Conservation (phyloP, 2,888 invertebrate species). For the Drosophila heteroneura region DNA sequence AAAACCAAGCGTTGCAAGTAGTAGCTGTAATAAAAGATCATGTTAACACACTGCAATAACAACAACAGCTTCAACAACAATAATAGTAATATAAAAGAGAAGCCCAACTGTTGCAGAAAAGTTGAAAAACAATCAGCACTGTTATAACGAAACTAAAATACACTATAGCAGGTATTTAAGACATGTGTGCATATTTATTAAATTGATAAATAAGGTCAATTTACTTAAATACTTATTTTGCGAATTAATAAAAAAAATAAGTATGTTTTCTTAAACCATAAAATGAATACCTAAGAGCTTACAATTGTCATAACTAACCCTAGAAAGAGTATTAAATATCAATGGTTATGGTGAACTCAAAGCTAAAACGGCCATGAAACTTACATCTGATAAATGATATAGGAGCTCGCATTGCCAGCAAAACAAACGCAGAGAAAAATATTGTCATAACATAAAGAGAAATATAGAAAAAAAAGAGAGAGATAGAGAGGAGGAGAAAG, state of each 20-base stretch:
- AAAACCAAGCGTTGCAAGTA: slow-evolving; percentile 41
- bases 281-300: not conserved
- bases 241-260: not conserved
- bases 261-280: not conserved
- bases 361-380: slow-evolving; percentile 62
- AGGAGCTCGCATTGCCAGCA: slow-evolving; percentile 60
- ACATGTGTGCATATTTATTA: not conserved
- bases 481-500: not conserved
- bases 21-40: slow-evolving; percentile 81
- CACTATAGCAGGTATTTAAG: slow-evolving; percentile 17
- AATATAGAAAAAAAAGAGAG: not conserved
- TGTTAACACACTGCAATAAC: slow-evolving; percentile 75
- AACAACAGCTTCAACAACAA: slow-evolving; percentile 28
- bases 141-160: slow-evolving; percentile 8
- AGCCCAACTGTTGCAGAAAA: slow-evolving; percentile 8
- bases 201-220: not conserved
- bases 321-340: slow-evolving; percentile 21
- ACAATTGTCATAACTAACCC: not conserved
- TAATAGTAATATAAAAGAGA: slow-evolving; percentile 41
- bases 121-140: not conserved
- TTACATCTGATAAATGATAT: slow-evolving; percentile 82
- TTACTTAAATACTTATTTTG: not conserved
- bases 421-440: slow-evolving; percentile 62
- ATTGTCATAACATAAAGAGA: slow-evolving; percentile 57
- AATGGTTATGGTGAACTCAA: slow-evolving; percentile 68